Evolutionary conservation across 2,113 vertebrate genomes (phyloP).

Genomic region (Euleptes europaea): DNA sequence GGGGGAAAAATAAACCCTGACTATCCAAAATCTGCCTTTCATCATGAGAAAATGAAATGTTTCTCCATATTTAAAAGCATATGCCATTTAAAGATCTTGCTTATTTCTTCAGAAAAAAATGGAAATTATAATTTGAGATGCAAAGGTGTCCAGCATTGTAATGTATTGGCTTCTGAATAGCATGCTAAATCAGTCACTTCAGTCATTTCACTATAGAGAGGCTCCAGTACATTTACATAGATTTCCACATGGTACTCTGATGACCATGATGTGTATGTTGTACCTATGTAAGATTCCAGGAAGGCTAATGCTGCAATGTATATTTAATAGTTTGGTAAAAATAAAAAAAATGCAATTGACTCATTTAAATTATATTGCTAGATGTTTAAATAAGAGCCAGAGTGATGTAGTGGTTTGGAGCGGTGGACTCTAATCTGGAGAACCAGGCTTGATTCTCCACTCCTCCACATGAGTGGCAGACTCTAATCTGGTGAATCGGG

Average conservation of each 20-base stretch:
- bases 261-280: conserved; percentile 36
- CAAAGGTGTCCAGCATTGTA: conserved; percentile 55
- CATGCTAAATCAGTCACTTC: conserved; percentile 58
- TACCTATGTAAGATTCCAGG: conserved; percentile 8
- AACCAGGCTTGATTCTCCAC: too few relatives aligned
- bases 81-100: conserved; percentile 35
- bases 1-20: conserved; percentile 52
- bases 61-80: conserved; percentile 59
- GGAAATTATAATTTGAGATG: conserved; percentile 13
- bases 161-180: conserved; percentile 63
- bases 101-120: conserved; percentile 30
- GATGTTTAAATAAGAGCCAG: too few relatives aligned
- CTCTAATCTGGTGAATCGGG: too few relatives aligned
- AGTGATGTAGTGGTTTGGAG: too few relatives aligned
- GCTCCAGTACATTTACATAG: conserved; percentile 46
- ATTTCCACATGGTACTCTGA: conserved; percentile 54
- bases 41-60: conserved; percentile 66
- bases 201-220: conserved; percentile 49
- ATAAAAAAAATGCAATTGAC: conserved; percentile 26
- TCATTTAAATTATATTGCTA: too few relatives aligned
- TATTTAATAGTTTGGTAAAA: conserved; percentile 39
- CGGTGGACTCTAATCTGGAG: too few relatives aligned
- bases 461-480: too few relatives aligned
- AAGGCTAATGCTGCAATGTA: conserved; percentile 39
- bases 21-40: conserved; percentile 70